These are phyloP conservation scores for Thelaira solivaga DNA, from an alignment of 2,888 invertebrate species.

Conservation along the genomic window DNA sequence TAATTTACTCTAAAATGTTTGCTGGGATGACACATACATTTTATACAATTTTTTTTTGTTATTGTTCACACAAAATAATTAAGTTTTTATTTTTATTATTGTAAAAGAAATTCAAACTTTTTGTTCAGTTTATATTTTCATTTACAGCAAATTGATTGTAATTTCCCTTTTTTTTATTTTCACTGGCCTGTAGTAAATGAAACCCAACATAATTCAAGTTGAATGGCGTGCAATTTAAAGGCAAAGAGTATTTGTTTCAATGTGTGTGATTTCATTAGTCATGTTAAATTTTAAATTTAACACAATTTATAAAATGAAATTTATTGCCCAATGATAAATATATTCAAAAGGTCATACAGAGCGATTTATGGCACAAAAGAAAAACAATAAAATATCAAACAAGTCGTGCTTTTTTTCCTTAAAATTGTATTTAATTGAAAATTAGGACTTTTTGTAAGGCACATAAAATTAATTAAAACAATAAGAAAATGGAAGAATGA, in stretches of 20 bases:
- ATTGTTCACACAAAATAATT: conserved; percentile 29
- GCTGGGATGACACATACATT: not conserved
- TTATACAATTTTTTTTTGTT: conserved; percentile 12
- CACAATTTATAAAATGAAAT: conserved; percentile 25
- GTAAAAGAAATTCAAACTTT: not conserved
- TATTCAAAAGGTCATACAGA: not conserved
- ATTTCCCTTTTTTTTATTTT: not conserved
- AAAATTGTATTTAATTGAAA: not conserved
- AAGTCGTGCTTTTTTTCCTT: not conserved
- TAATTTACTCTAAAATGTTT: too few relatives aligned
- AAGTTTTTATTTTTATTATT: not conserved
- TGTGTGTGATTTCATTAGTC: not conserved
- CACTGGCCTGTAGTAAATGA: too few relatives aligned
- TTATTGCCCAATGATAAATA: not conserved
- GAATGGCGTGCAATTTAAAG: conserved; percentile 6
- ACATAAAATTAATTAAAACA: too few relatives aligned
- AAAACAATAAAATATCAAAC: not conserved
- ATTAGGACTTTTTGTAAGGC: too few relatives aligned
- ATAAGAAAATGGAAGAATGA: too few relatives aligned
- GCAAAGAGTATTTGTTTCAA: not conserved
- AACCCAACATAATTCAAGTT: not conserved
- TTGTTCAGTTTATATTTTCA: not conserved
- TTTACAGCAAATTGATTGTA: conserved; percentile 28
- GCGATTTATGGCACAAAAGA: conserved; percentile 13
- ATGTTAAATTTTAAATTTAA: conserved; percentile 16